phyloP scores from a whole-genome alignment of 1,140 invertebrate genomes.

The Drosophila lacteicornis region DNA sequence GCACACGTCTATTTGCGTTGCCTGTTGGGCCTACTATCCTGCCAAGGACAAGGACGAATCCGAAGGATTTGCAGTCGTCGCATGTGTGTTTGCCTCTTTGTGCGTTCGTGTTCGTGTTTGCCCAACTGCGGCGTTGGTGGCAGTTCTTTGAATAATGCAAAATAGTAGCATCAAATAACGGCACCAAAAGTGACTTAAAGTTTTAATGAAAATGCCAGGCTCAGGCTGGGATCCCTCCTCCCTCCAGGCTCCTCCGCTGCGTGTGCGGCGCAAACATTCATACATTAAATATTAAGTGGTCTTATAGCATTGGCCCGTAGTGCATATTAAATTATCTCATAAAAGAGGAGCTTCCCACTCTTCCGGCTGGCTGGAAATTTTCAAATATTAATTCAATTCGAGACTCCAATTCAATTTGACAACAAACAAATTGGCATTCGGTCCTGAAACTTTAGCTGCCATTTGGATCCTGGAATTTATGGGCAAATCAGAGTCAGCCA shows the following conservation, averaged over 20 bases:
- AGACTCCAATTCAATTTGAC: conserved; percentile 57
- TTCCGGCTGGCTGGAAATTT: conserved; percentile 16
- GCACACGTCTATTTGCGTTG: conserved; percentile 70
- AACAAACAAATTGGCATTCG: conserved; percentile 35
- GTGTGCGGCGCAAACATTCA: conserved; percentile 45
- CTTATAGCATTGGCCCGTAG: conserved; percentile 63
- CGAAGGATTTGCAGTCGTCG: conserved; percentile 39
- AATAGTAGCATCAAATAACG: conserved; percentile 73
- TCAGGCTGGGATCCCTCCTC: conserved; percentile 38
- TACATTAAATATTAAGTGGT: conserved; percentile 74
- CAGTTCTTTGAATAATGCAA: conserved; percentile 78
- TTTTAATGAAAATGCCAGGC: conserved; percentile 76
- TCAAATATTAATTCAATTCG: conserved; percentile 59
- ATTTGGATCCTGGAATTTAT: conserved; percentile 28
- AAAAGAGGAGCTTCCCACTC: conserved; percentile 37
- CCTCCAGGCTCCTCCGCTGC: background rate
- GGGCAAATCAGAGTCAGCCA: conserved; percentile 36
- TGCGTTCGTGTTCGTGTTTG: conserved; percentile 40
- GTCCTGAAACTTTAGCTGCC: conserved; percentile 34
- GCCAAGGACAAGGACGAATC: conserved; percentile 46
- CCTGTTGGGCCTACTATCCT: conserved; percentile 51
- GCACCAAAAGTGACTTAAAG: conserved; percentile 79
- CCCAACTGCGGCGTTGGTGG: conserved; percentile 55
- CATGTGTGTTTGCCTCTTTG: conserved; percentile 16
- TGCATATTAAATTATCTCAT: conserved; percentile 63